Evolutionary conservation across 1,140 invertebrate genomes (phyloP).

Genomic region (Drosophila bipectinata): DNA sequence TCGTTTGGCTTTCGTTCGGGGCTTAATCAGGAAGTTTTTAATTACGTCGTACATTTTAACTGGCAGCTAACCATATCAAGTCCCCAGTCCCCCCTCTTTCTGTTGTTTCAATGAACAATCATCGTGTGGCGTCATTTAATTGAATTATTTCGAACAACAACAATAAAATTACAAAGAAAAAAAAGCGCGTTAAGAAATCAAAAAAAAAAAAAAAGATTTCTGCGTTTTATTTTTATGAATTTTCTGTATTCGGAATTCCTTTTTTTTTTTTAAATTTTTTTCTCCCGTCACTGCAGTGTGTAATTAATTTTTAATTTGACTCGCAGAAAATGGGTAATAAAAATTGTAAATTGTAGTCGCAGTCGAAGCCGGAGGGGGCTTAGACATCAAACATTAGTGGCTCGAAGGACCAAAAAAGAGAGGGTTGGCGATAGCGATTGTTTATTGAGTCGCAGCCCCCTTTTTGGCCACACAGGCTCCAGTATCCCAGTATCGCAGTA

Average conservation of each 20-base stretch:
- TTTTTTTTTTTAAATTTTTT: too few species aligned
- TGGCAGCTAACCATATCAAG: conserved; percentile 65
- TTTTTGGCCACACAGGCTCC: too few species aligned
- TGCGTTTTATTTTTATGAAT: conserved; percentile 32
- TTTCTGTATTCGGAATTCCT: conserved; percentile 21
- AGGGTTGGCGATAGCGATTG: conserved; percentile 15
- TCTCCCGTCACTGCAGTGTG: conserved; percentile 46
- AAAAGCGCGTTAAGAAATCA: conserved; percentile 73
- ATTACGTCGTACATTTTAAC: conserved; percentile 73
- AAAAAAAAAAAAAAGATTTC: conserved; percentile 75
- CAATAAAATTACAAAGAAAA: conserved; percentile 27
- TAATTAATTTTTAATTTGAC: conserved; percentile 81
- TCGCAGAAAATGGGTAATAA: conserved; percentile 79
- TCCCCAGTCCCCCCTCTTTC: conserved; percentile 1
- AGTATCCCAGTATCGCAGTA: neutral
- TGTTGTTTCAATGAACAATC: conserved; percentile 25
- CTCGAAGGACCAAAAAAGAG: conserved; percentile 2
- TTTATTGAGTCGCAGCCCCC: conserved; percentile 16
- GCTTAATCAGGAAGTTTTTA: conserved; percentile 81
- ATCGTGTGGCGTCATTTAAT: conserved; percentile 75
- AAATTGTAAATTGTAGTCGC: conserved; percentile 69
- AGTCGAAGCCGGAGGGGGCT: neutral
- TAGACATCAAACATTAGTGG: conserved; percentile 35
- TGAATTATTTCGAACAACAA: conserved; percentile 79
- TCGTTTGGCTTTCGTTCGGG: conserved; percentile 58